Base-by-base conservation (phyloP, 2,797 vertebrate species). In the Oreortyx pictus region DNA sequence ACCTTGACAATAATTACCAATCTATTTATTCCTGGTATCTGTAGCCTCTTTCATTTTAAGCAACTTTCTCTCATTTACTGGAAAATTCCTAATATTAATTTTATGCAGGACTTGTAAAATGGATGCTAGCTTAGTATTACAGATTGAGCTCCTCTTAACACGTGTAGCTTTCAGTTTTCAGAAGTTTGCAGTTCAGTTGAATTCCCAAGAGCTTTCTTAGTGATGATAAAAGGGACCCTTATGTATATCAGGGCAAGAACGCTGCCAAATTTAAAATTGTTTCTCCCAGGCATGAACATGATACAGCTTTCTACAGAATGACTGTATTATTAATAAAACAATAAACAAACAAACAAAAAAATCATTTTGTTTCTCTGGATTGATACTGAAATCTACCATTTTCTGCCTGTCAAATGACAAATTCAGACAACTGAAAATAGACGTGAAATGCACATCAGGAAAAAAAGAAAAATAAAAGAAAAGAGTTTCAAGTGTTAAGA, bases 191-290 rank as follows among this genome's bases (percentile, higher is more conserved):
- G 35, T 25, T 80, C 57, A 64, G 41, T 9, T 67, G 68, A 72
- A 73, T 72, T 87, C 59, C 27, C 50, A 11, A 71, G 57, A 50
- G 46, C 6, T 86, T 83, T 86, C 66, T 68, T n/a, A 70, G 62
- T 68, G 11, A 68, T 39, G 25, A 46, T 5, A 68, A 80, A 86
- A 65, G 13, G 17, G 16, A 5, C 2, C 52, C 77, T 68, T 90
- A 15, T 33, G n/a, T 25, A 92, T n/a, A 87, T 12, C 11, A 89
- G 18, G 44, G 25, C 44, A 82, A 81, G 27, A 22, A 61, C 13
- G 18, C 37, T 89, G 82, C 72, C 84, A 95, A 89, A 82, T 90
- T 74, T 68, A 37, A 89, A 90, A 93, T 89, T 80, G n/a, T 85
- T 82, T 87, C 82, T 77, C 43, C 1, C 24, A 85, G 79, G 72